Base-by-base conservation (phyloP, 1,140 invertebrate genomes). In the Drosophila repleta region DNA sequence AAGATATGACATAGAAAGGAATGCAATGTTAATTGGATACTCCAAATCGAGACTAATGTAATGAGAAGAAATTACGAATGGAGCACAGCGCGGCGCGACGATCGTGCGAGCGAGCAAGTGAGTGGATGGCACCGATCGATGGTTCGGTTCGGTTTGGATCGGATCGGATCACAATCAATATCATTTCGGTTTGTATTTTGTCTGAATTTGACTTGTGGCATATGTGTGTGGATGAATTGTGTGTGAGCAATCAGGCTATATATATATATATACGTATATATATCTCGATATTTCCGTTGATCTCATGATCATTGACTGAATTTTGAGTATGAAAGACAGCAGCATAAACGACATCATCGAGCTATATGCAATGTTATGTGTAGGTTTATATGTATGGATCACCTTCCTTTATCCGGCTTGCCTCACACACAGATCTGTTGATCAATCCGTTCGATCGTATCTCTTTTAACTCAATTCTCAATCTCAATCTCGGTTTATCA, bases 51-150 rank as follows among this genome's bases (percentile, higher is more conserved):
- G 41, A 15, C 66, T 56, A 72, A 85, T 74, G 69, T 73, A 82
- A 89, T 90, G 80, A 84, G 83, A 64, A 90, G 79, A 90, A 90
- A 90, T 90, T 90, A 90, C 89, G 89, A 90, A 90, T 90, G 88
- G 80, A 90, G 76, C 88, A 87, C 81, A 80, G 71, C 78, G 49
- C 73, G 64, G 84, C 82, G 87, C 73, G 83, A 87, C 82, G 82
- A 71, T 49, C 83, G 87, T 81, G 79, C 83, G 74, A 87, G 79
- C 77, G 81, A 77, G 46, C 74, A 57, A 75, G 70, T 69, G 74
- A 89, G 64, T 66, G 65, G 76, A 70, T 58, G 57, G 76, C 62
- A 79, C 57, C 76, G 62, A 79, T 79, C 57, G 32, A 35, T 35
- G 73, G 60, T 53, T 52, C 39, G 13, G 15, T 51, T 53, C 29